These are phyloP conservation scores for Heliconius eleuchia DNA, from an alignment of 1,140 invertebrate genomes.

Conservation along the genomic window DNA sequence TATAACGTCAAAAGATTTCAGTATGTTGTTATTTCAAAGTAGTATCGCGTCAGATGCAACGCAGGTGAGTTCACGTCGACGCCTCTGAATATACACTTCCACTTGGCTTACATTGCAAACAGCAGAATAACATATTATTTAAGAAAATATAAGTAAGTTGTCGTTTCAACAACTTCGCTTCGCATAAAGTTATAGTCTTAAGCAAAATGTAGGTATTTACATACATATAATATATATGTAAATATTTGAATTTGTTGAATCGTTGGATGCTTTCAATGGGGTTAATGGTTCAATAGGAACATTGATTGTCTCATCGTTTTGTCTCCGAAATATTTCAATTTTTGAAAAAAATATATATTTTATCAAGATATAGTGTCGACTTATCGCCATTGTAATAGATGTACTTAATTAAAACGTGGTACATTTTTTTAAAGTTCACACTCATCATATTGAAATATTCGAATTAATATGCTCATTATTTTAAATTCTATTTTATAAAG, in stretches of 20 bases:
- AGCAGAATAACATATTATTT: conserved; percentile 15
- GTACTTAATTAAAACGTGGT: too few relatives aligned
- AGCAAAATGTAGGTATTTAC: background rate
- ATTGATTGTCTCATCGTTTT: too few relatives aligned
- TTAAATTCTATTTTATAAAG: too few relatives aligned
- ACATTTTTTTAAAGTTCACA: too few relatives aligned
- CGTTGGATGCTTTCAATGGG: background rate
- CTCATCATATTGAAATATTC: too few relatives aligned
- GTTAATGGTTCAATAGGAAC: too few relatives aligned
- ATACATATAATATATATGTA: background rate
- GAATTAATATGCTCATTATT: too few relatives aligned
- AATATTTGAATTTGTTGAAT: background rate
- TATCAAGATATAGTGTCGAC: too few relatives aligned
- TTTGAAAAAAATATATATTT: too few relatives aligned
- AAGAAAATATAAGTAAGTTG: conserved; percentile 13
- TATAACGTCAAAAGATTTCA: conserved; percentile 3
- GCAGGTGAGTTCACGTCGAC: conserved; percentile 14
- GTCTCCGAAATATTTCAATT: too few relatives aligned
- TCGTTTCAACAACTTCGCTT: background rate
- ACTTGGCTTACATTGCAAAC: conserved; percentile 12
- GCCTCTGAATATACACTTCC: conserved; percentile 8
- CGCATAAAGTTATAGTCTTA: background rate
- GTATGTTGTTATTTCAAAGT: conserved; percentile 8
- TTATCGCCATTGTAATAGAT: too few relatives aligned
- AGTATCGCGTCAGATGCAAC: conserved; percentile 14